Evolutionary conservation across 2,113 vertebrate species (phyloP).

Genomic region (Sus scrofa): DNA sequence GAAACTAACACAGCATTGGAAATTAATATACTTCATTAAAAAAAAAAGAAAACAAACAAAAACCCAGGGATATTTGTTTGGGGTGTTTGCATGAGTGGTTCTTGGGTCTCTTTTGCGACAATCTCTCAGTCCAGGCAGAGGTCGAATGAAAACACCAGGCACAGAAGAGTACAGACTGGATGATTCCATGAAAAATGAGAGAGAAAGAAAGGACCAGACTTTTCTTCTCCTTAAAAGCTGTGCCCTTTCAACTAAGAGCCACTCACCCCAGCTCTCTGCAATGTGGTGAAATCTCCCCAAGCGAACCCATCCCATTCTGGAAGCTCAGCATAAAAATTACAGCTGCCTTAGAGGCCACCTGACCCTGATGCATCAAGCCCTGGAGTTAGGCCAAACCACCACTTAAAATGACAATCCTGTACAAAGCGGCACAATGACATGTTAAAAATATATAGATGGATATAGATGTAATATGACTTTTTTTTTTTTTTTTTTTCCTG

Average conservation of each 20-base stretch:
- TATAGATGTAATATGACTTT: constrained; percentile 57
- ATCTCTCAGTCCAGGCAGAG: background rate
- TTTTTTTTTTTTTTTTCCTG: constrained; percentile 4
- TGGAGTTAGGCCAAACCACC: constrained; percentile 84
- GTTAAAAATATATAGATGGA: constrained; percentile 57
- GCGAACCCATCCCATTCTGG: background rate
- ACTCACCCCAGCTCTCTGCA: background rate
- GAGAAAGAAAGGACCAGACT: background rate
- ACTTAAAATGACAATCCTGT: constrained; percentile 82
- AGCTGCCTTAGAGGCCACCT: constrained; percentile 12
- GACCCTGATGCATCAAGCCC: constrained; percentile 78
- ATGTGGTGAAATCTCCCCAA: background rate
- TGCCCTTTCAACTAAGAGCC: background rate
- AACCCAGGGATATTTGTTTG: background rate
- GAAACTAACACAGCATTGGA: background rate
- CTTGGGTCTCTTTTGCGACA: background rate
- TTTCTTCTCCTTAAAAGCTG: background rate
- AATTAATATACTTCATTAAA: background rate
- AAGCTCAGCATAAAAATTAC: constrained; percentile 67
- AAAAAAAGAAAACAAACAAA: fast-evolving
- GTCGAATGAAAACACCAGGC: too few species aligned
- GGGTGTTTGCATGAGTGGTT: background rate
- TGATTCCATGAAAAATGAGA: background rate
- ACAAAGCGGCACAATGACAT: constrained; percentile 65
- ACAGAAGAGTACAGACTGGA: too few species aligned